Percentiles rank a stretch among this genome's conserved stretches.
phyloP scores from a whole-genome alignment of 2,888 invertebrate species.

The Drosophila neotestacea region DNA sequence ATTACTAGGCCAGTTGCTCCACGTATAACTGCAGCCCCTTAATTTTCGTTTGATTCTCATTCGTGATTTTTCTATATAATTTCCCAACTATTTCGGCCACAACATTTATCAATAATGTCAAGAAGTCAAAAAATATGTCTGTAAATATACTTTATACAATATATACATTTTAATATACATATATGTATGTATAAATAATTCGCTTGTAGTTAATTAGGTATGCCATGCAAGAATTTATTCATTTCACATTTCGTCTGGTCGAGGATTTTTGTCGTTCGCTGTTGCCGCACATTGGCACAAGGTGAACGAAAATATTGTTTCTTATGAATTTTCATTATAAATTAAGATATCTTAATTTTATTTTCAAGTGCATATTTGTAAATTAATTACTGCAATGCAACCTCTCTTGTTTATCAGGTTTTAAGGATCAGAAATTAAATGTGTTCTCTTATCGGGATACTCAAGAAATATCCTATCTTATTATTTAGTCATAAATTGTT shows the following conservation, averaged over 20 bases:
- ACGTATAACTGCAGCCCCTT: constrained; percentile 22
- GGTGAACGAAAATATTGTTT: not conserved
- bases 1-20: constrained; percentile 39
- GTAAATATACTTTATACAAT: constrained; percentile 27
- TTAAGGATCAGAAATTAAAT: too few relatives aligned
- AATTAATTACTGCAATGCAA: too few relatives aligned
- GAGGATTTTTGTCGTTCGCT: constrained; percentile 9
- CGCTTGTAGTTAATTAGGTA: constrained; percentile 44
- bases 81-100: constrained; percentile 47
- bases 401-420: too few relatives aligned
- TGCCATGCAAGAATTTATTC: constrained; percentile 50
- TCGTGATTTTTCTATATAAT: constrained; percentile 72
- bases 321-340: not conserved
- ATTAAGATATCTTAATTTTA: not conserved
- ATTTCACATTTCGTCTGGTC: constrained; percentile 16
- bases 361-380: too few relatives aligned
- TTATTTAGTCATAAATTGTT: not conserved
- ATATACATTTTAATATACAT: constrained; percentile 4
- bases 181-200: constrained; percentile 21
- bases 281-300: constrained; percentile 7
- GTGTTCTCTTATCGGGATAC: too few relatives aligned
- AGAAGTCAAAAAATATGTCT: constrained; percentile 48
- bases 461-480: too few relatives aligned
- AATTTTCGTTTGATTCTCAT: constrained; percentile 13
- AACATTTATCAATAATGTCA: constrained; percentile 76